Percentiles rank a stretch among this genome's conserved stretches.
Conservation (phyloP, 2,113 vertebrate genomes). For the Aleadryas rufinucha region DNA sequence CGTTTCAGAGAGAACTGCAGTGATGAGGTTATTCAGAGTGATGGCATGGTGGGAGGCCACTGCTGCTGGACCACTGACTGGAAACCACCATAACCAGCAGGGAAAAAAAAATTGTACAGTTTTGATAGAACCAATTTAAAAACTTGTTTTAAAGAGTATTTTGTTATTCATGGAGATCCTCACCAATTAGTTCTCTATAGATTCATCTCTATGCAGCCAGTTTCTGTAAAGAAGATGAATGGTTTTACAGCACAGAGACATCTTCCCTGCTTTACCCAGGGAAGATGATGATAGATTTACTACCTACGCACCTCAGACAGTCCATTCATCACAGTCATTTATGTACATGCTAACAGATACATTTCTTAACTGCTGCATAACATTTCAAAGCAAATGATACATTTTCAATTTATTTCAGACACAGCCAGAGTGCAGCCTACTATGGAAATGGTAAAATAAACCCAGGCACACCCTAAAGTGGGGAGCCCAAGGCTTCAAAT, state of each 20-base stretch:
- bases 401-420: conserved; percentile 13
- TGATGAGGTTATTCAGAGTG: not conserved
- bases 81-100: not conserved
- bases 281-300: not conserved
- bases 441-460: not conserved
- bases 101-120: accelerated
- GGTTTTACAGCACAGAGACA: not conserved
- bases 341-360: not conserved
- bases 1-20: not conserved
- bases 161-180: not conserved
- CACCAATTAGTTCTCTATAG: not conserved
- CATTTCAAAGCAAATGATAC: not conserved
- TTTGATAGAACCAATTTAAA: not conserved
- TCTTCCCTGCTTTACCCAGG: not conserved
- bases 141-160: not conserved
- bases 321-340: conserved; percentile 33
- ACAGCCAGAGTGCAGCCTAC: not conserved
- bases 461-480: not conserved
- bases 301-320: not conserved
- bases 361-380: not conserved
- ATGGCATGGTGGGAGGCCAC: not conserved
- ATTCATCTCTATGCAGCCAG: not conserved
- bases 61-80: not conserved
- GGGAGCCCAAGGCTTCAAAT: not conserved
- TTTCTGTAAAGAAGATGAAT: not conserved